phyloP scores from a whole-genome alignment of 2,888 invertebrate genomes.

The Cactoblastis cactorum region DNA sequence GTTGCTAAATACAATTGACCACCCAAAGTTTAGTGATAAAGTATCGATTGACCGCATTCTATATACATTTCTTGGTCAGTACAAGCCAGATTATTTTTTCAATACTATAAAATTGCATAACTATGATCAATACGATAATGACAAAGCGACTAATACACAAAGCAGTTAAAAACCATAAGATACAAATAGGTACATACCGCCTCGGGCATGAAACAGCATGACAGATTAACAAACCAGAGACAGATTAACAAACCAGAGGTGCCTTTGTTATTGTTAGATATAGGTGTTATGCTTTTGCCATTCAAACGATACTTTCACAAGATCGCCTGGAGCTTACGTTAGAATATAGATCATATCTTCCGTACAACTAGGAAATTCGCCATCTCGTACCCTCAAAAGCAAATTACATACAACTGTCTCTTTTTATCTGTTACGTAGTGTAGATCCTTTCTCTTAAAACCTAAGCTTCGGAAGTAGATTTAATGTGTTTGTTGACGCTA shows the following conservation, averaged over 20 bases:
- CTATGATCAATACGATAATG: background rate
- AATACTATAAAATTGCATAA: background rate
- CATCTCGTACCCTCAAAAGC: constrained; percentile 32
- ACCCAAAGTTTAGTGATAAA: no score
- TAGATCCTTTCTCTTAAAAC: constrained; percentile 18
- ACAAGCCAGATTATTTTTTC: background rate
- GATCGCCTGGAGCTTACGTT: constrained; percentile 37
- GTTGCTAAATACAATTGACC: no score
- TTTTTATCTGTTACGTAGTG: constrained; percentile 26
- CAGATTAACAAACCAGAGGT: background rate
- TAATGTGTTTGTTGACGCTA: constrained; percentile 1
- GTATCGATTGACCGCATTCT: no score
- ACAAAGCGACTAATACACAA: background rate
- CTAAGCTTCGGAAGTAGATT: constrained; percentile 5
- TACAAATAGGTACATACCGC: background rate
- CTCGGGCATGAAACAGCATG: no score
- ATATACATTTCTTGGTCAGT: no score
- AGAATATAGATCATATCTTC: constrained; percentile 57
- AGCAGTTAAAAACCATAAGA: background rate
- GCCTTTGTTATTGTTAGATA: constrained; percentile 9
- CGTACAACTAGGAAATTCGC: constrained; percentile 50
- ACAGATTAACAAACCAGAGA: background rate
- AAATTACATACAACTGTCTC: constrained; percentile 30
- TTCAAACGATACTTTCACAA: constrained; percentile 38
- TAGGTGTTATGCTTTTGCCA: background rate